Evolutionary conservation across 2,888 invertebrate genomes (phyloP).

Genomic region (Plagodis pulveraria): DNA sequence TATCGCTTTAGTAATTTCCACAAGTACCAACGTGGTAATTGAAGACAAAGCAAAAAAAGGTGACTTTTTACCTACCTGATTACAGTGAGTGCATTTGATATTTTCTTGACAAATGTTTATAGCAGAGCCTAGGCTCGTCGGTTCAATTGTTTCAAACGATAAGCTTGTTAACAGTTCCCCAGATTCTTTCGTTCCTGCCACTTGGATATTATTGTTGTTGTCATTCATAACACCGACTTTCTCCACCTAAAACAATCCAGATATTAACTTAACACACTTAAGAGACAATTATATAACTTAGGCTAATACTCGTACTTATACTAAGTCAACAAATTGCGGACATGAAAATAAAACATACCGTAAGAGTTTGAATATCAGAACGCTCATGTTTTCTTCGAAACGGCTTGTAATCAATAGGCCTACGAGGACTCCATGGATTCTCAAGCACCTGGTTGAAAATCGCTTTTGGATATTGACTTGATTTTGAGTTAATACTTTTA

Average conservation of each 20-base stretch:
- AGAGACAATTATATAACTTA: too few species aligned
- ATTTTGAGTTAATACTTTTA: slow-evolving; percentile 13
- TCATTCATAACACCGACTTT: slow-evolving; percentile 45
- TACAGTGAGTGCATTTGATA: slow-evolving; percentile 57
- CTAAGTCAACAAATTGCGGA: too few species aligned
- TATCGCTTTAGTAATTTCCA: too few species aligned
- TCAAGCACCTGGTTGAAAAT: slow-evolving; percentile 82
- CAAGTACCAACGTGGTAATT: too few species aligned
- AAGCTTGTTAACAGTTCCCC: slow-evolving; percentile 17
- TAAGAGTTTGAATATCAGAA: slow-evolving; percentile 21
- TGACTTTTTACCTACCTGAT: slow-evolving; percentile 48
- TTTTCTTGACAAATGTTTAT: slow-evolving; percentile 32
- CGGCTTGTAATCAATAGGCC: slow-evolving; percentile 64
- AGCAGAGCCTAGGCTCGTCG: slow-evolving; percentile 3
- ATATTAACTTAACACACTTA: background rate
- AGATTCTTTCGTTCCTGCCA: slow-evolving; percentile 9
- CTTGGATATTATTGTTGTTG: slow-evolving; percentile 58
- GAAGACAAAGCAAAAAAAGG: too few species aligned
- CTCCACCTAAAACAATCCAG: slow-evolving; percentile 44
- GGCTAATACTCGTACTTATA: too few species aligned
- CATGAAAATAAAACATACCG: slow-evolving; percentile 37
- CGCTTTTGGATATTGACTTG: slow-evolving; percentile 35
- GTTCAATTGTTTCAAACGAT: slow-evolving; percentile 22
- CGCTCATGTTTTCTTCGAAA: slow-evolving; percentile 54
- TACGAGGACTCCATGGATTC: slow-evolving; percentile 84